Evolutionary conservation across 2,888 invertebrate genomes (phyloP), one percentile per base, ranked within the genome.

Genomic region (Hymenopus coronatus): DNA sequence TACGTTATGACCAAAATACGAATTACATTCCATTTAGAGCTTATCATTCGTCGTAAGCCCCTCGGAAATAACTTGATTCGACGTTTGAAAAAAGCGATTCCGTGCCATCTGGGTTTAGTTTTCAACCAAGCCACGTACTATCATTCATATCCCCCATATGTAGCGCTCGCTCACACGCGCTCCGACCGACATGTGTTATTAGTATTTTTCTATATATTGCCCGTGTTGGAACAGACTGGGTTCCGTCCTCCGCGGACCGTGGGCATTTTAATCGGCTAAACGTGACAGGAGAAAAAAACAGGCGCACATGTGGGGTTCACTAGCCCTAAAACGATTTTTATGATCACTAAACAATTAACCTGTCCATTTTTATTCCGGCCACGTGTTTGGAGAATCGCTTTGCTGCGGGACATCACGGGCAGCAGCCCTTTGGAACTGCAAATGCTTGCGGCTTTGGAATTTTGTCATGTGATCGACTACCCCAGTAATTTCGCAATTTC

Each of bases 21-120:
- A 85, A 85, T 54, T 40, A 6, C 85, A 85, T 27, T 27, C 14
- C 54, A 85, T 85, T 85, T 85, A 40, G 27, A 85, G 85, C 54
- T 54, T 85, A 85, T 85, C 85, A 85, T 54, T 85, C 27, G 40
- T 27, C 85, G 27, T 40, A 85, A 46, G 27, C 85, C 46, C 25
- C 15, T 20, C 40, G 85, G 28, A 28, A 85, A 85, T 85, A 85
- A 85, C 85, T 85, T 85, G 85, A 85, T 85, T 85, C 85, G 40
- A 85, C 85, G 54, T 85, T 85, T 85, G 40, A 85, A 85, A 85
- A 85, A 85, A 54, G 54, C 85, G 46, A 85, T 85, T 85, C 54
- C 54, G 85, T 85, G 28, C 85, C 85, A 85, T 54, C n/a, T 85
- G 85, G 85, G 85, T 85, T 85, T 85, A 85, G 85, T 85, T 85